These are phyloP conservation scores for Dunckerocampus dactyliophorus DNA, from an alignment of 2,113 vertebrate species.

Conservation along the genomic window DNA sequence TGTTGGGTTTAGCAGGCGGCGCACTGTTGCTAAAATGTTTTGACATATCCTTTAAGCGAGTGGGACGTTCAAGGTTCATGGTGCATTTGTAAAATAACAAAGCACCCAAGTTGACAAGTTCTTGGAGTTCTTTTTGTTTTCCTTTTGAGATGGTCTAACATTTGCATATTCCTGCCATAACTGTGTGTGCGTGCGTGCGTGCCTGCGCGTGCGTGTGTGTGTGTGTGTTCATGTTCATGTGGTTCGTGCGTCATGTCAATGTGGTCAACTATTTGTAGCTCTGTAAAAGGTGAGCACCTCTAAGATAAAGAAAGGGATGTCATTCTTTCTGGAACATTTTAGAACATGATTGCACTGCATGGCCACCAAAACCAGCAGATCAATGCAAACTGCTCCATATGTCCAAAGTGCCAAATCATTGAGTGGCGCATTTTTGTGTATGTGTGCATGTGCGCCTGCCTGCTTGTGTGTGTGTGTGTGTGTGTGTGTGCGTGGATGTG, in stretches of 20 bases:
- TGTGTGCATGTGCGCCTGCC: slow-evolving; percentile 9
- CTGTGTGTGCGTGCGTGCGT: slow-evolving; percentile 39
- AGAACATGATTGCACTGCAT: slow-evolving; percentile 63
- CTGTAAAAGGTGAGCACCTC: slow-evolving; percentile 19
- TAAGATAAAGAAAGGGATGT: slow-evolving; percentile 48
- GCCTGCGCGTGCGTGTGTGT: too few species aligned
- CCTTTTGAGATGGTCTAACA: slow-evolving; percentile 47
- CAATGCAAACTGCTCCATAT: slow-evolving; percentile 71
- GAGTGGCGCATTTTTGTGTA: slow-evolving; percentile 51
- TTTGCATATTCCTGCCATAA: slow-evolving; percentile 66
- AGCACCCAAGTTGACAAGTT: slow-evolving; percentile 36
- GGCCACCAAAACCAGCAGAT: slow-evolving; percentile 73
- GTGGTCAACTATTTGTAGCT: slow-evolving; percentile 60
- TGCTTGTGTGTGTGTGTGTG: slow-evolving; percentile 17
- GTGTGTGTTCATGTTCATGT: slow-evolving; percentile 54
- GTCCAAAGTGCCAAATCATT: slow-evolving; percentile 76
- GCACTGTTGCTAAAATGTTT: slow-evolving; percentile 17
- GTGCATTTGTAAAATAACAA: slow-evolving; percentile 43
- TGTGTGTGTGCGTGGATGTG: slow-evolving; percentile 15
- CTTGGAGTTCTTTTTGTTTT: slow-evolving; percentile 18
- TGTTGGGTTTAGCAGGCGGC: too few species aligned
- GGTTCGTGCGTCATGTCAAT: slow-evolving; percentile 48
- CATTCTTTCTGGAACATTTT: slow-evolving; percentile 54
- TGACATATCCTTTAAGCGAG: slow-evolving; percentile 19
- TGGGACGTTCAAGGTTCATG: background rate